phyloP scores from a whole-genome alignment of 2,113 vertebrate genomes.

The Donacobius atricapilla region DNA sequence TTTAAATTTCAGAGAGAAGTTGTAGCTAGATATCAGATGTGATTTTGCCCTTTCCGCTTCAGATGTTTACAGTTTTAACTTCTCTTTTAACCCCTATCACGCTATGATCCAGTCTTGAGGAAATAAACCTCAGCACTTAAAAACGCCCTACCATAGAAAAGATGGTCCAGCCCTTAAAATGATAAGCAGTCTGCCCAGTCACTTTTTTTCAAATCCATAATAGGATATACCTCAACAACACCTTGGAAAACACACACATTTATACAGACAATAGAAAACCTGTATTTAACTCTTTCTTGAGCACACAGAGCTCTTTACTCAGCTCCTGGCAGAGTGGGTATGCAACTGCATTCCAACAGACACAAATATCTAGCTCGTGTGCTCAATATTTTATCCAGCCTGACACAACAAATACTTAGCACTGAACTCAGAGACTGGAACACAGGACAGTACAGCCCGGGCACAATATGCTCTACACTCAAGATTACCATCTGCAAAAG shows the following conservation, averaged over 20 bases:
- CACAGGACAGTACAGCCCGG: not conserved
- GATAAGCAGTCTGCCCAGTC: not conserved
- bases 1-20: not conserved
- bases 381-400: not conserved
- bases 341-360: not conserved
- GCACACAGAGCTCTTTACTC: not conserved
- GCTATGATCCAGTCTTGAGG: not conserved
- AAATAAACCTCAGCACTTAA: not conserved
- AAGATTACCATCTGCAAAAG: not conserved
- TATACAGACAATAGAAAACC: not conserved
- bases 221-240: not conserved
- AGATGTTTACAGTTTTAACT: not conserved
- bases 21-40: not conserved
- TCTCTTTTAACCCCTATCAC: not conserved
- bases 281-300: not conserved
- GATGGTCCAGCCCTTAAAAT: not conserved
- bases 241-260: not conserved
- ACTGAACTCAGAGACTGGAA: not conserved
- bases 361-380: rapidly evolving
- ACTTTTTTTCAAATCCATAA: not conserved
- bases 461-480: not conserved
- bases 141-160: not conserved
- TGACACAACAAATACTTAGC: not conserved
- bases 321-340: not conserved
- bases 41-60: not conserved